Conservation (phyloP, 1,140 invertebrate species). For the Drosophila sucinea region DNA sequence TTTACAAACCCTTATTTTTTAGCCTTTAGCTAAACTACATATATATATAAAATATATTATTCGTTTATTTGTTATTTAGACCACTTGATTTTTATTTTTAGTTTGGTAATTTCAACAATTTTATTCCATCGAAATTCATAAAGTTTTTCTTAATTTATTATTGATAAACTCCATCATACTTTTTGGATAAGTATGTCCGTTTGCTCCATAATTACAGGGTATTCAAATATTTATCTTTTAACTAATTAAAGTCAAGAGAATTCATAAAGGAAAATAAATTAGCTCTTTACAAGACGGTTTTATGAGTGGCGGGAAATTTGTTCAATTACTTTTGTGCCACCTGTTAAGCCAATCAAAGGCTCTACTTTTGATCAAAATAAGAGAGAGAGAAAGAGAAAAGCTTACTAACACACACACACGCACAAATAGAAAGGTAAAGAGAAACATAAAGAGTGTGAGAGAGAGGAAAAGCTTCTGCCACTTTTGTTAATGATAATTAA, state of each 20-base stretch:
- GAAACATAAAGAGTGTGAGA: not conserved
- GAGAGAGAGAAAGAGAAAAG: constrained; percentile 3
- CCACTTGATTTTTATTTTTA: too few relatives aligned
- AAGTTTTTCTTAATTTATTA: too few relatives aligned
- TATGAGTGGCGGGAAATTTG: constrained; percentile 12
- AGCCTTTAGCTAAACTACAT: too few relatives aligned
- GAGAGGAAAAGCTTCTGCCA: not conserved
- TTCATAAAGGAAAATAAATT: constrained; percentile 32
- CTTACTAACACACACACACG: not conserved
- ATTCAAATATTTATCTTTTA: constrained; percentile 2
- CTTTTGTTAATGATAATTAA: not conserved
- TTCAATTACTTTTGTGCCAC: constrained; percentile 16
- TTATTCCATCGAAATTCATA: too few relatives aligned
- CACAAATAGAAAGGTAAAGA: not conserved
- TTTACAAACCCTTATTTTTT: too few relatives aligned
- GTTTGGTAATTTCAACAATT: too few relatives aligned
- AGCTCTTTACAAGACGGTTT: not conserved
- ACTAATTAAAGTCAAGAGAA: constrained; percentile 47
- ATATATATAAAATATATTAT: too few relatives aligned
- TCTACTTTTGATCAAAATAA: constrained; percentile 45
- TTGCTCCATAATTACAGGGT: not conserved
- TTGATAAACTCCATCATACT: not conserved
- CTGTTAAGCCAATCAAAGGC: constrained; percentile 8
- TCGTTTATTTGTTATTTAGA: too few relatives aligned
- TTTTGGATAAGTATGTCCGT: not conserved